phyloP scores from a whole-genome alignment of 2,888 invertebrate species.

The Limenitis camilla region DNA sequence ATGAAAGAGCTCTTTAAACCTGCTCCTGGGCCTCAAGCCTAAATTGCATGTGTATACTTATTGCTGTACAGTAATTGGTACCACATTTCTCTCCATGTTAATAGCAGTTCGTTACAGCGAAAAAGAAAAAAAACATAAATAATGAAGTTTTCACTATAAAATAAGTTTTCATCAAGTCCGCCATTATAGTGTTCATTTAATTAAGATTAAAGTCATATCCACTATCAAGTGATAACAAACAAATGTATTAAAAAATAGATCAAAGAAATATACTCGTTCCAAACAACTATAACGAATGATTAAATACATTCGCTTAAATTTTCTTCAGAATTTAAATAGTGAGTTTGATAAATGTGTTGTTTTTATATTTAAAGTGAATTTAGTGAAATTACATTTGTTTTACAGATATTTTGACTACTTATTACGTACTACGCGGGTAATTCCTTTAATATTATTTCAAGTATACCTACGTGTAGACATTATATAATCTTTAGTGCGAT shows the following conservation, averaged over 20 bases:
- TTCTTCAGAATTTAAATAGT: background rate
- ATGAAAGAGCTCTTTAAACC: no score
- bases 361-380: background rate
- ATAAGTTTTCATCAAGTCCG: constrained; percentile 5
- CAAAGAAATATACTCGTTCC: background rate
- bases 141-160: background rate
- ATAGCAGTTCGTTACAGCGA: no score
- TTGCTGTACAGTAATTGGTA: no score
- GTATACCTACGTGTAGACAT: no score
- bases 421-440: no score
- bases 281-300: background rate
- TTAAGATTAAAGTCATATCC: constrained; percentile 2
- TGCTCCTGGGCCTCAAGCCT: no score
- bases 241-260: background rate
- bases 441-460: no score
- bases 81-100: no score
- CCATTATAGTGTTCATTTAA: background rate
- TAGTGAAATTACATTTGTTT: background rate
- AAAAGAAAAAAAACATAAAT: background rate
- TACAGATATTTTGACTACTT: background rate
- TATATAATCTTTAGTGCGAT: no score
- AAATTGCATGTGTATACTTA: no score
- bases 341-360: no score
- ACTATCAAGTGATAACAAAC: constrained; percentile 1
- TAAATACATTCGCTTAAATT: background rate